Conservation (phyloP, 2,113 vertebrate genomes). For the Lichenostomus cassidix region DNA sequence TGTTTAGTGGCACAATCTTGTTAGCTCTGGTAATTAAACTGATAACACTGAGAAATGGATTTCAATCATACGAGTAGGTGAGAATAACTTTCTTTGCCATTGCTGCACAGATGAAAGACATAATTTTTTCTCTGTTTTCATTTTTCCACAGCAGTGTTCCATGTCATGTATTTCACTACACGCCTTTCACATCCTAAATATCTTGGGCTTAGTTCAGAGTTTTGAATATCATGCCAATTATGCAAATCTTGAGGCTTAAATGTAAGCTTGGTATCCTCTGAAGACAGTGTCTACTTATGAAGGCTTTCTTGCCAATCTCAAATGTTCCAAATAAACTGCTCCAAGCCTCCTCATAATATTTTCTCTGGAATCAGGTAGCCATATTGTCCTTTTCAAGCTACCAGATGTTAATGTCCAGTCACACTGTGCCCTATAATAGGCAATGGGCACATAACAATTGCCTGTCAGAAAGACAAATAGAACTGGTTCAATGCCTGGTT, state of each 20-base stretch:
- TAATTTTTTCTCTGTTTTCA: not conserved
- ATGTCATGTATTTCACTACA: constrained; percentile 6
- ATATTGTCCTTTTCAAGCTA: not conserved
- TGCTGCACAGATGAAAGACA: not conserved
- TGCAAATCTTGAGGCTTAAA: constrained; percentile 67
- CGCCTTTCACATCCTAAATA: constrained; percentile 22
- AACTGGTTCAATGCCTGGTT: not conserved
- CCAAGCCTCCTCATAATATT: not conserved
- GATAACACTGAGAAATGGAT: not conserved
- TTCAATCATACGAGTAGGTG: not conserved
- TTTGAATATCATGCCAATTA: constrained; percentile 56
- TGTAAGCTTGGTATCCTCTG: constrained; percentile 43
- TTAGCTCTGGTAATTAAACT: not conserved
- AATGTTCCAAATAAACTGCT: not conserved
- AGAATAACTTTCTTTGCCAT: not conserved
- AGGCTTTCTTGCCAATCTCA: not conserved
- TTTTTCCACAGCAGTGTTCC: not conserved
- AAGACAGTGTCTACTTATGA: constrained; percentile 19
- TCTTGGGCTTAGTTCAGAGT: constrained; percentile 46
- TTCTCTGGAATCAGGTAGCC: not conserved
- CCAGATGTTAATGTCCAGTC: not conserved
- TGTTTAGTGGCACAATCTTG: not conserved
- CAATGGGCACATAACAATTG: not conserved
- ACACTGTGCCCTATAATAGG: not conserved
- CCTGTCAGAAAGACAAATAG: not conserved